Conservation (phyloP, 2,888 invertebrate species). For the Ornithoptera alexandrae region DNA sequence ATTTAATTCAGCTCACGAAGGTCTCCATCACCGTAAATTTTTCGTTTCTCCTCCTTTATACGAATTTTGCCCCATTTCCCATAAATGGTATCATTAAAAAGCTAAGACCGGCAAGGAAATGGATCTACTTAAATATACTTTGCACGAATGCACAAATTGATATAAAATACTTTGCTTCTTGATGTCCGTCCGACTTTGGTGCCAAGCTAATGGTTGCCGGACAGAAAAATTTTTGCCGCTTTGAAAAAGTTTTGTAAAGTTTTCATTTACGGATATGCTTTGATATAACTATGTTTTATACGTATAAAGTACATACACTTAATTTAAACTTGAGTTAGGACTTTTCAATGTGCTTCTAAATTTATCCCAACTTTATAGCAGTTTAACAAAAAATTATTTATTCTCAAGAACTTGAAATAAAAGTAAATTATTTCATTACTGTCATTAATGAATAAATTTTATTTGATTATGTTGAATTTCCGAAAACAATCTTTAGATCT, state of each 20-base stretch:
- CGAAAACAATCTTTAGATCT: neutral
- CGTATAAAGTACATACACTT: slow-evolving; percentile 20
- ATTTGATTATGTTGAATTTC: slow-evolving; percentile 11
- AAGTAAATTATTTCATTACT: neutral
- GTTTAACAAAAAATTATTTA: no score
- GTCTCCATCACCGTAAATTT: slow-evolving; percentile 56
- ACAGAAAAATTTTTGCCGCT: slow-evolving; percentile 25
- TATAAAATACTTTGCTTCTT: slow-evolving; percentile 72
- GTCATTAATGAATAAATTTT: neutral
- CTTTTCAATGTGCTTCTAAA: slow-evolving; percentile 14
- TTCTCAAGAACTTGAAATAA: neutral
- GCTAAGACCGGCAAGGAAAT: slow-evolving; percentile 57
- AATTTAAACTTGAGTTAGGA: slow-evolving; percentile 18
- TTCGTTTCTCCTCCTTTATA: slow-evolving; percentile 56
- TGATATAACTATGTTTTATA: slow-evolving; percentile 21
- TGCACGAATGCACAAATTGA: slow-evolving; percentile 75
- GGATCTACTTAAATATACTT: slow-evolving; percentile 71
- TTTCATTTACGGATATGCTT: slow-evolving; percentile 26
- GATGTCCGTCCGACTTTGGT: slow-evolving; percentile 54
- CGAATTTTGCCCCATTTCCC: slow-evolving; percentile 59
- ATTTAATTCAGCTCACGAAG: slow-evolving; percentile 38
- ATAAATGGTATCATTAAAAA: slow-evolving; percentile 72
- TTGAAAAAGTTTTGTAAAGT: slow-evolving; percentile 24
- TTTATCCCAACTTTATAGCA: slow-evolving; percentile 7
- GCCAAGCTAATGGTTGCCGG: slow-evolving; percentile 35